Base-by-base conservation (phyloP, 2,888 invertebrate species). In the Danaus chrysippus region DNA sequence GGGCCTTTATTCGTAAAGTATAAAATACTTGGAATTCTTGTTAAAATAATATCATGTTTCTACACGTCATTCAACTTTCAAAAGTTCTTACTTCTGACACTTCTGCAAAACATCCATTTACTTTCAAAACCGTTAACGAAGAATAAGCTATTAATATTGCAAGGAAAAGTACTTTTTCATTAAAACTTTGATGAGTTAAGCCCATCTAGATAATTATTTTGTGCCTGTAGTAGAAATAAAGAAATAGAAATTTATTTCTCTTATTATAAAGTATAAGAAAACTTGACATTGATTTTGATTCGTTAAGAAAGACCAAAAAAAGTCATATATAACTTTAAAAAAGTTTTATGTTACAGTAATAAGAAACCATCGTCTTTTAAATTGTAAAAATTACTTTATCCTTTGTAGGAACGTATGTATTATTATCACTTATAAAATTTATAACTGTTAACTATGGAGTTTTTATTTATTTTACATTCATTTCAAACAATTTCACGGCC, bases 41-140 rank as follows among this genome's bases (percentile, higher is more conserved):
- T 13, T 46, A 12, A 52, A 61, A 57, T 57, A 59, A 19, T 57
- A 57, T 56, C 15, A 46, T 42, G 53, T 59, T 59, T 59, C 56
- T 54, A 44, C 56, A 56, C 53, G 59, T 54, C 56, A 59, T 42
- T 59, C 59, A 63, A 46, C 42, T 43, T 54, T 63, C 53, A 41
- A 54, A 56, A 63, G 55, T 59, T 62, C 49, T 13, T 13, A 54
- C 55, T 55, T 59, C 46, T 54, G 56, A 53, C 59, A 54, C 56
- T 63, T 54, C 54, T 59, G 53, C 56, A 56, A 57, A 60, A 63
- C 58, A 57, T 46, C 46, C 46, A 46, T 46, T 15, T 15, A n/a
- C n/a, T 46, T 46, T 13, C 13, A 15, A 15, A 46, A 46, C 13
- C 15, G 43, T 46, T 46, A 12, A 12, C 46, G 10, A n/a, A 46